Conservation (phyloP, 2,888 invertebrate species). For the Hydrotaea diabolus region DNA sequence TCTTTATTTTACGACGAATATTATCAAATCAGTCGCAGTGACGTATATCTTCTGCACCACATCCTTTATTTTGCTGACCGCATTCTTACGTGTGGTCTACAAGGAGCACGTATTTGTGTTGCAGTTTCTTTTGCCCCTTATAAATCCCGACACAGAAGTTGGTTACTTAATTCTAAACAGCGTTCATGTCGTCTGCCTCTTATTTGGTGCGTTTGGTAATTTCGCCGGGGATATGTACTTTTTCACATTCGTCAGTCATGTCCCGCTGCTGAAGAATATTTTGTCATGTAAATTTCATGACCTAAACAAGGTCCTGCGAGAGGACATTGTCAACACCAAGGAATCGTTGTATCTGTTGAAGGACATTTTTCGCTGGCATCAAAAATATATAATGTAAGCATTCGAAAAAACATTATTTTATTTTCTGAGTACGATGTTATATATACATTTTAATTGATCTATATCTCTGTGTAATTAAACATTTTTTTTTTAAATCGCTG, state of each 20-base stretch:
- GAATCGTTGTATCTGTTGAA: conserved; percentile 41
- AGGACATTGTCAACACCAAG: background rate
- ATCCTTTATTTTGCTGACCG: conserved; percentile 45
- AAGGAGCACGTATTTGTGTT: background rate
- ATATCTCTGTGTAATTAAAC: too few relatives aligned
- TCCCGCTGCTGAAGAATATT: conserved; percentile 71
- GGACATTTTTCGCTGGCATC: conserved; percentile 72
- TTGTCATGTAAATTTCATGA: conserved; percentile 70
- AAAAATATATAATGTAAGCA: conserved; percentile 70
- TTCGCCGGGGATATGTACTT: conserved; percentile 72
- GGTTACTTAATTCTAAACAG: conserved; percentile 36
- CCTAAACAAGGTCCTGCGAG: conserved; percentile 66
- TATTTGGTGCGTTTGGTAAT: conserved; percentile 71
- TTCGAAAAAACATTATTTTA: too few relatives aligned
- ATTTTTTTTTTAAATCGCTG: too few relatives aligned
- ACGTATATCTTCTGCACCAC: conserved; percentile 39
- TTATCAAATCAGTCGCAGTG: conserved; percentile 62
- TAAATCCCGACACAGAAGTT: background rate
- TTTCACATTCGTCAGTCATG: conserved; percentile 69
- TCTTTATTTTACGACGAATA: conserved; percentile 49
- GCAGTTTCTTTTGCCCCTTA: background rate
- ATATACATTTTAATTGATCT: too few relatives aligned
- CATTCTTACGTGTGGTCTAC: background rate
- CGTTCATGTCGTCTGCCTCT: conserved; percentile 70
- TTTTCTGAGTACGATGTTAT: too few relatives aligned